These are phyloP conservation scores for Cepphus grylle DNA, from an alignment of 2,113 vertebrate genomes.

Conservation along the genomic window DNA sequence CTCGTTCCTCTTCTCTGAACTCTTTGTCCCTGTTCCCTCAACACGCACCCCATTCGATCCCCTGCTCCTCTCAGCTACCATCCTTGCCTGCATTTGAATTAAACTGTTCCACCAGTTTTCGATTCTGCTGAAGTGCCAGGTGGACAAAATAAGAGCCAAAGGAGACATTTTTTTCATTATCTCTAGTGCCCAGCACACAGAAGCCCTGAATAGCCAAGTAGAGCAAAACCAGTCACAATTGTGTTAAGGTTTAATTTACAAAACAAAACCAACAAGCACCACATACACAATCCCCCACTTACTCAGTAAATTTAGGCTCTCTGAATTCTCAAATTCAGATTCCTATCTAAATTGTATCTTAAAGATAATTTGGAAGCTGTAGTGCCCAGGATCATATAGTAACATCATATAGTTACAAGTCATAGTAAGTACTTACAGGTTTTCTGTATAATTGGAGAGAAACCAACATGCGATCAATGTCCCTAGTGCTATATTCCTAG, in stretches of 20 bases:
- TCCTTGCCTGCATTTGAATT: not conserved
- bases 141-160: not conserved
- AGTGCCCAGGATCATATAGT: not conserved
- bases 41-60: not conserved
- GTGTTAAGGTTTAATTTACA: not conserved
- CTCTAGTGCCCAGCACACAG: not conserved
- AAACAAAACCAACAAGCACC: not conserved
- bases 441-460: not conserved
- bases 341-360: not conserved
- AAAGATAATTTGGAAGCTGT: not conserved
- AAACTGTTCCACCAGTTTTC: not conserved
- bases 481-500: not conserved
- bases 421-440: not conserved
- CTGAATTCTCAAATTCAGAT: not conserved
- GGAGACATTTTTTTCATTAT: not conserved
- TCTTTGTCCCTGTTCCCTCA: not conserved
- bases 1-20: not conserved
- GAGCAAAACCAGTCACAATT: not conserved
- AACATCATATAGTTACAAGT: not conserved
- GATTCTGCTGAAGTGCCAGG: not conserved
- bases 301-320: not conserved
- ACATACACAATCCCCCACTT: not conserved
- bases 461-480: not conserved
- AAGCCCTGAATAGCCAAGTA: not conserved
- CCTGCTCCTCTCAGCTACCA: not conserved